phyloP scores from a whole-genome alignment of 2,113 vertebrate genomes.

The Tachysurus vachellii region DNA sequence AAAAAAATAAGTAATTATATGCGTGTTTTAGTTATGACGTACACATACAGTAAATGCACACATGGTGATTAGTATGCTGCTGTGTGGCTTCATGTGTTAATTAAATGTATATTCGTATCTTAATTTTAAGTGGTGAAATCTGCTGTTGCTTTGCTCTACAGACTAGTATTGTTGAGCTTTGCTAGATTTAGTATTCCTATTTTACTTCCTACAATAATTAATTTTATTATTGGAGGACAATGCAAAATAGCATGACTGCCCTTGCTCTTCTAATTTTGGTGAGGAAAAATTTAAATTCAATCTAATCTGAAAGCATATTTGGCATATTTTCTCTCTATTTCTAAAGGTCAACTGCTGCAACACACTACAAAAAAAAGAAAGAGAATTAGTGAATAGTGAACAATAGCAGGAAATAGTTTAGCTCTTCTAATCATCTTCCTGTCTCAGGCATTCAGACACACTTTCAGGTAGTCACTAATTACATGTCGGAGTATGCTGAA shows the following conservation, averaged over 20 bases:
- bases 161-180: not conserved
- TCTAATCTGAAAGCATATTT: constrained; percentile 59
- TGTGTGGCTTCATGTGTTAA: not conserved
- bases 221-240: too few relatives aligned
- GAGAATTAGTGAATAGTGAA: constrained; percentile 68
- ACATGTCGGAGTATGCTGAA: not conserved
- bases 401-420: constrained; percentile 53
- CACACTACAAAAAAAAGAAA: constrained; percentile 53
- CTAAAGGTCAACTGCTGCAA: constrained; percentile 36
- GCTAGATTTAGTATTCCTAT: not conserved
- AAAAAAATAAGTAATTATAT: not conserved
- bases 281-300: constrained; percentile 39
- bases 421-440: constrained; percentile 36
- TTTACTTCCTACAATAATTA: not conserved
- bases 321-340: constrained; percentile 47
- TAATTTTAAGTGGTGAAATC: constrained; percentile 1
- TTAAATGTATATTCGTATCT: not conserved
- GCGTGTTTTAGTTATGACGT: not conserved
- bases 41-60: not conserved
- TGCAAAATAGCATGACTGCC: not conserved
- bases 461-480: not conserved
- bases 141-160: not conserved
- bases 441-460: not conserved
- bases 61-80: not conserved
- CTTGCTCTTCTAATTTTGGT: not conserved